A percentile compares a stretch with the other conserved stretches of the same genome.
Evolutionary conservation across 2,113 vertebrate genomes (phyloP).

Genomic region (Carlito syrichta): DNA sequence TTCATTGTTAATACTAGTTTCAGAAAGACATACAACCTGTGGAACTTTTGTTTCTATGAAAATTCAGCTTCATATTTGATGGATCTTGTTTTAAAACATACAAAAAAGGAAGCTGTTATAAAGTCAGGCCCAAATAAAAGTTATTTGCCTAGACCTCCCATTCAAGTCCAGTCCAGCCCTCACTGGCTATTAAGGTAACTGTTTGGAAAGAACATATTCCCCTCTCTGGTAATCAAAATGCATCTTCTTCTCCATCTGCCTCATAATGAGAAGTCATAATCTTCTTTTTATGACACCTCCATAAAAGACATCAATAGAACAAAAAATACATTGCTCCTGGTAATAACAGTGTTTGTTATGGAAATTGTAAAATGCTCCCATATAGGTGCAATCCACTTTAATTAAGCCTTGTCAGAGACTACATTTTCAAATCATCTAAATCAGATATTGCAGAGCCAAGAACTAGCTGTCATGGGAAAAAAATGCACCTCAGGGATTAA

Average conservation of each 20-base stretch:
- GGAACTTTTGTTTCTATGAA: not conserved
- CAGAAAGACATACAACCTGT: slow-evolving; percentile 8
- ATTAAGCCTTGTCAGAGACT: slow-evolving; percentile 73
- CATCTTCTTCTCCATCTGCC: slow-evolving; percentile 59
- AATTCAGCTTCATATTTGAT: not conserved
- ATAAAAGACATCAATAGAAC: slow-evolving; percentile 70
- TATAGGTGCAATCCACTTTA: slow-evolving; percentile 59
- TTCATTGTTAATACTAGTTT: not conserved
- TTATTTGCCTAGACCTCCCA: not conserved
- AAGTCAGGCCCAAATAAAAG: slow-evolving; percentile 12
- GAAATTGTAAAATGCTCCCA: slow-evolving; percentile 64
- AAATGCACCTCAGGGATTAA: slow-evolving; percentile 52
- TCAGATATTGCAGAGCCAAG: slow-evolving; percentile 45
- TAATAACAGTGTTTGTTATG: slow-evolving; percentile 61
- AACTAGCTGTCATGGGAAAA: slow-evolving; percentile 50
- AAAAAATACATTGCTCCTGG: slow-evolving; percentile 47
- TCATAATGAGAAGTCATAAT: slow-evolving; percentile 57
- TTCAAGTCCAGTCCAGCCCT: not conserved
- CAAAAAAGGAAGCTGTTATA: slow-evolving; percentile 18
- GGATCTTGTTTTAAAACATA: not conserved
- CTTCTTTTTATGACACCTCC: slow-evolving; percentile 66
- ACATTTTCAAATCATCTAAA: slow-evolving; percentile 72
- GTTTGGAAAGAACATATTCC: slow-evolving; percentile 45
- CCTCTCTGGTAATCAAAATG: slow-evolving; percentile 43
- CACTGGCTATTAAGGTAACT: not conserved